Percentiles rank a stretch among this genome's conserved stretches.
phyloP scores from a whole-genome alignment of 2,797 vertebrate species.

The Alca torda region DNA sequence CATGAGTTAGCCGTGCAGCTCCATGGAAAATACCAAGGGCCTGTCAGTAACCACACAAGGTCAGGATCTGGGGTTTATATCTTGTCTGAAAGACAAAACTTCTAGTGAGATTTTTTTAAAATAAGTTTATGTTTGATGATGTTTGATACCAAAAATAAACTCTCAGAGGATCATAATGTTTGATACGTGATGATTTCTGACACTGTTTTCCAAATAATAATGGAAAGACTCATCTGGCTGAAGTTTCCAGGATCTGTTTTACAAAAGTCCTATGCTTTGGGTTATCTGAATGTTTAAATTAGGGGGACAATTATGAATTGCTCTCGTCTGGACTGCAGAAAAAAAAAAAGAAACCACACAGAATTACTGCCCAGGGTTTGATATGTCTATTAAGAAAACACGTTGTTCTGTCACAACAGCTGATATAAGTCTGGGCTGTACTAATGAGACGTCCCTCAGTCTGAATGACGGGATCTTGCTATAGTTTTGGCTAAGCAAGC shows the following conservation, averaged over 20 bases:
- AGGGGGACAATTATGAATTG: slow-evolving; percentile 41
- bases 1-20: slow-evolving; percentile 3
- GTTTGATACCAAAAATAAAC: slow-evolving; percentile 2
- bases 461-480: background rate
- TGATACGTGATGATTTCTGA: background rate
- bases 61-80: background rate
- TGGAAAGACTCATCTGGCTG: slow-evolving; percentile 7
- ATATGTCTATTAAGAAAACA: background rate
- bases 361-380: background rate
- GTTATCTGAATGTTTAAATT: slow-evolving; percentile 54
- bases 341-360: background rate
- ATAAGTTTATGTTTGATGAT: background rate
- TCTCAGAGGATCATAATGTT: background rate
- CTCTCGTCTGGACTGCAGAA: background rate
- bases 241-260: slow-evolving; percentile 19
- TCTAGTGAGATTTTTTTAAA: background rate
- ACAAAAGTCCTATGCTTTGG: background rate
- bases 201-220: slow-evolving; percentile 31
- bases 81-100: slow-evolving; percentile 39
- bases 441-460: background rate
- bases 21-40: slow-evolving; percentile 8
- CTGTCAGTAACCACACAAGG: background rate
- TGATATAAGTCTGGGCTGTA: background rate
- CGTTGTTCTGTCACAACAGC: background rate
- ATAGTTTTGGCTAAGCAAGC: background rate